Evolutionary conservation across 2,888 invertebrate species (phyloP), one percentile per base, ranked within the genome.

Genomic region (Ametastegia equiseti): DNA sequence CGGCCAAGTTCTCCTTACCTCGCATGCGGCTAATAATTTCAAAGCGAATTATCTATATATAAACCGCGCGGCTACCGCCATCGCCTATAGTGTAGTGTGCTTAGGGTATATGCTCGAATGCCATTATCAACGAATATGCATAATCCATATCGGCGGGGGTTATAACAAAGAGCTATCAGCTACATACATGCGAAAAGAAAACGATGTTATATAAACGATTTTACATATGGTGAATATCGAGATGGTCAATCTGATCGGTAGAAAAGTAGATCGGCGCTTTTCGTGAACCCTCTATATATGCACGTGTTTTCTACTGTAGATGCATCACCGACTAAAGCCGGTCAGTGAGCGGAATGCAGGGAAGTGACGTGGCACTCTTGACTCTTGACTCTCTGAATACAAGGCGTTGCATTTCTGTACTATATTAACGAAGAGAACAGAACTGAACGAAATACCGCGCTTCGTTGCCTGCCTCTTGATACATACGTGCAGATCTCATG

Each of bases 321-420:
- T 67, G 39, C n/a, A n/a, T n/a, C n/a, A n/a, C n/a, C n/a, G n/a
- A 19, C 36, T 19, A 67, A 39, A 67, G 39, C 65, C 65, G 9
- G 57, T 23, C 54, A 50, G 5, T 9, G 36, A 65, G 2, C 75
- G 50, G 50, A 75, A 33, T 75, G 75, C 75, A 75, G 54, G 75
- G 54, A 71, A 45, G 71, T 75, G 54, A 75, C 75, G 75, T 75
- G 75, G 75, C 75, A 75, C 75, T 75, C 75, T 36, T 54, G 50
- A 50, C 75, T 75, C 75, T 75, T 75, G 36, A 75, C 75, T 75
- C 75, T 75, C 54, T 19, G 54, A 75, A 54, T 75, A 54, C 75
- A 54, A 75, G 54, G 75, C 75, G 71, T 30, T 15, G 45, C 63
- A 15, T 54, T 75, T 54, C 36, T 36, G n/a, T n/a, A n/a, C n/a